Percentiles rank a stretch among this genome's conserved stretches.
Evolutionary conservation across 2,888 invertebrate genomes (phyloP).

Genomic region (Limnephilus auricula): DNA sequence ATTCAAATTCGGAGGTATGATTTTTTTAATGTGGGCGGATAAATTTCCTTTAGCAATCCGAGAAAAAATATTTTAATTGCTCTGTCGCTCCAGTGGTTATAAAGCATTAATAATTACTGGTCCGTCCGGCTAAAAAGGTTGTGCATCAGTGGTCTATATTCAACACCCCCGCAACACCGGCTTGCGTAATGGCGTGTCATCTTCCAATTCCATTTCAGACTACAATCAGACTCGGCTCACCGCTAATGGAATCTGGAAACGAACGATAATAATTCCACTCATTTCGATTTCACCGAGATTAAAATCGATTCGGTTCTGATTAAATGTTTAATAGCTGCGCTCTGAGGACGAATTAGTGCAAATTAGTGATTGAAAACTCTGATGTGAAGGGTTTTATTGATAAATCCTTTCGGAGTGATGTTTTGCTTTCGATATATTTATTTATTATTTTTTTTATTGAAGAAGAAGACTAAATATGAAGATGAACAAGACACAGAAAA

Average conservation of each 20-base stretch:
- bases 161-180: neutral
- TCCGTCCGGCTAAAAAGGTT: no score
- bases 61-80: no score
- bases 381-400: neutral
- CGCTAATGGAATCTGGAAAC: constrained; percentile 46
- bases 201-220: constrained; percentile 42
- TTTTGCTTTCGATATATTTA: neutral
- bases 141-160: neutral
- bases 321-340: neutral
- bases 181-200: constrained; percentile 47
- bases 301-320: constrained; percentile 38
- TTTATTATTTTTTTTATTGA: no score
- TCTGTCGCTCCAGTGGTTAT: no score
- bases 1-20: no score
- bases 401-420: neutral
- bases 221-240: constrained; percentile 33
- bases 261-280: constrained; percentile 26
- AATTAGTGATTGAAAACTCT: neutral
- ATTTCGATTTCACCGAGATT: constrained; percentile 40
- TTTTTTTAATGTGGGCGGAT: no score
- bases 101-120: no score
- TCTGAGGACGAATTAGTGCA: neutral
- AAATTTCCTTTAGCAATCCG: no score
- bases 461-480: no score
- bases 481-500: no score